Percentiles rank a stretch among this genome's conserved stretches.
phyloP scores from a whole-genome alignment of 2,797 vertebrate species.

The Podarcis lilfordi region DNA sequence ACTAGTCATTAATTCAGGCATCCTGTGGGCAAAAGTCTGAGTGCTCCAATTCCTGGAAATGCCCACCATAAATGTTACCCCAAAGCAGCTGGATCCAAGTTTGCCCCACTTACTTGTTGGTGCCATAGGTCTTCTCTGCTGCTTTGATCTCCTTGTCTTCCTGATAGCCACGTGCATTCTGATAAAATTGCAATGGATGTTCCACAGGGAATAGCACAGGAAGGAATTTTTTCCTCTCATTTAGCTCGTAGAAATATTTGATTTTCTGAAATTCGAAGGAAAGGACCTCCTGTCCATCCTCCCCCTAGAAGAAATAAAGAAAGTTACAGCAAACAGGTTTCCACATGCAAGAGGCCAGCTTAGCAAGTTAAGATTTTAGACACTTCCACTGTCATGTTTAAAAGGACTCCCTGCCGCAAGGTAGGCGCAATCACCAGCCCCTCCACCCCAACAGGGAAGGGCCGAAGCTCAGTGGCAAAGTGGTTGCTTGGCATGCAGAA shows the following conservation, averaged over 20 bases:
- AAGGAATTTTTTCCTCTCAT: constrained; percentile 87
- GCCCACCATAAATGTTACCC: too few species aligned
- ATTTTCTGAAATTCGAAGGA: constrained; percentile 98
- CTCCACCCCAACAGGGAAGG: too few species aligned
- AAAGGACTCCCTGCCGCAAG: background rate
- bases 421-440: background rate
- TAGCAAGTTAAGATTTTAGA: background rate
- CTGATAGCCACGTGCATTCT: constrained; percentile 90
- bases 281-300: constrained; percentile 82
- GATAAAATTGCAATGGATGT: constrained; percentile 86
- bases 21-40: background rate
- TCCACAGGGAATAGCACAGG: constrained; percentile 88
- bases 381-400: background rate
- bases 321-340: background rate
- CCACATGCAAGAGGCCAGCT: rapidly evolving
- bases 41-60: background rate
- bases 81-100: background rate
- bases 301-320: constrained; percentile 78
- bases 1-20: rapidly evolving
- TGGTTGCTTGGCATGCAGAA: too few species aligned
- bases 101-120: constrained; percentile 80
- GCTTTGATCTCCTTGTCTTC: constrained; percentile 88
- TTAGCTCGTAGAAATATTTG: constrained; percentile 85
- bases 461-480: too few species aligned
- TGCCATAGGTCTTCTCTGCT: constrained; percentile 90